phyloP scores from a whole-genome alignment of 2,888 invertebrate species.

The Chrysolina americana region DNA sequence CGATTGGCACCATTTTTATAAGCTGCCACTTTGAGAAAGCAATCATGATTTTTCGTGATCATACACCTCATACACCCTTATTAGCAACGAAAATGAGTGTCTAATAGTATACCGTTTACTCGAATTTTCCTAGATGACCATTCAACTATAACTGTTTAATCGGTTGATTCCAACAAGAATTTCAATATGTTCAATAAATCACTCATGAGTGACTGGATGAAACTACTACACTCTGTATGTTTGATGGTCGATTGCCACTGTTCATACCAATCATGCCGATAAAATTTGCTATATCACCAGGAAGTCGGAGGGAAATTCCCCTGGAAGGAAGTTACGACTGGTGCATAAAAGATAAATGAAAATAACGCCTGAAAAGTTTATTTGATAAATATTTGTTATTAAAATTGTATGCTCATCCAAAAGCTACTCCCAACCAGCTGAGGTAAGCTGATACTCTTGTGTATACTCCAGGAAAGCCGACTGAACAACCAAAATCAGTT shows the following conservation, averaged over 20 bases:
- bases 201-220: no score
- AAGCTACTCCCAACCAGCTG: slow-evolving; percentile 45
- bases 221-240: no score
- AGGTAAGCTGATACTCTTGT: slow-evolving; percentile 63
- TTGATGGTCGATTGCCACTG: not conserved
- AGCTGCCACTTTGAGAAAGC: no score
- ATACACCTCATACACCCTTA: no score
- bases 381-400: slow-evolving; percentile 2
- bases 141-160: no score
- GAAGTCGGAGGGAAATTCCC: not conserved
- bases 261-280: not conserved
- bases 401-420: not conserved
- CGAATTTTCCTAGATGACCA: no score
- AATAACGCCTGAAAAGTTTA: not conserved
- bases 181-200: no score
- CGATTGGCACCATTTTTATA: no score
- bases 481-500: slow-evolving; percentile 65
- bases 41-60: no score
- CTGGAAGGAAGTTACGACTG: not conserved
- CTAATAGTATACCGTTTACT: no score
- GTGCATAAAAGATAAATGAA: not conserved
- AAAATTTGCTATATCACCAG: not conserved
- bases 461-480: slow-evolving; percentile 67
- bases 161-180: no score
- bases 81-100: no score